Evolutionary conservation across 2,888 invertebrate species (phyloP), one percentile per base, ranked within the genome.

Genomic region (Beris morrisii): DNA sequence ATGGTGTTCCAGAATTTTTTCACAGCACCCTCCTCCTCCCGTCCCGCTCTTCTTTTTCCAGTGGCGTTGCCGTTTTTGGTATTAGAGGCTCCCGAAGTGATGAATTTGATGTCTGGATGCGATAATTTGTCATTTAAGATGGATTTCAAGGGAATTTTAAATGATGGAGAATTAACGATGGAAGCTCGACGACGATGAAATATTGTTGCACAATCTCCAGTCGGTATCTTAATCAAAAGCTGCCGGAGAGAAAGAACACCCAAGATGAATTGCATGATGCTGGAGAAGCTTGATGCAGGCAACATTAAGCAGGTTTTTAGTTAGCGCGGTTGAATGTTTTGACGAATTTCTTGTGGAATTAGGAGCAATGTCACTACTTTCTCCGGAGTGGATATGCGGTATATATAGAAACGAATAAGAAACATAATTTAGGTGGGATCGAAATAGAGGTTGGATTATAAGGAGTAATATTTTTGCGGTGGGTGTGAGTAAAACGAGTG

Each of bases 111-210:
- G 68, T 69, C 68, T 66, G 64, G 64, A 69, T 69, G 64, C 48
- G 68, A 66, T 69, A 66, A 69, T 66, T 69, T 66, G 68, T 69
- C 68, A 69, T 69, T 64, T 66, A 64, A 69, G 66, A 66, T 68
- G 68, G 63, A 66, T 68, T 66, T 61, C 64, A 68, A 68, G 68
- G 61, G 68, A 68, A 66, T 68, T 68, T 66, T 68, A 68, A 68
- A 68, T 68, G 68, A 68, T 68, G 66, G 66, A 68, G 56, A 66
- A 68, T 68, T 68, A 68, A 68, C 65, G 65, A 68, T 61, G 61
- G 52, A 45, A 55, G 43, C 46, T 48, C 22, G 44, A 31, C 22
- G 46, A 54, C 54, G 54, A 38, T 38, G 38, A 38, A 38, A 38
- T 38, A 38, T 38, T 38, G 48, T 43, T 45, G 30, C 54, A 52